phyloP scores from a whole-genome alignment of 1,140 invertebrate genomes.

The Tetramorium simillimum region DNA sequence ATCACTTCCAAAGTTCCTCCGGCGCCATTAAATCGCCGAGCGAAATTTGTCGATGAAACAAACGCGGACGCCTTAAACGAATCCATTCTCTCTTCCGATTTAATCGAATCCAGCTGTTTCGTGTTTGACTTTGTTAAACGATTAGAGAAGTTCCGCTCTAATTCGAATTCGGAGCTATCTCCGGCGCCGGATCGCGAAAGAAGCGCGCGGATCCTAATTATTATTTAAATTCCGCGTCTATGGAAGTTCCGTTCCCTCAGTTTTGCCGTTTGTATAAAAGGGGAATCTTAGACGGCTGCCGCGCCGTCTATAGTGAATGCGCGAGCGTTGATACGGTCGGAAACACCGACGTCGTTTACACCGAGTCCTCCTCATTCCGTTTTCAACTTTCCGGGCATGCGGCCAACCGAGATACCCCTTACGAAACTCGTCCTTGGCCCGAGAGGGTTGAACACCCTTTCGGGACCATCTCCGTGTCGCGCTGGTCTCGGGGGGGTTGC shows the following conservation, averaged over 20 bases:
- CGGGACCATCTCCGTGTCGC: slow-evolving; percentile 44
- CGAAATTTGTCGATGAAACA: slow-evolving; percentile 31
- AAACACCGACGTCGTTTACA: slow-evolving; percentile 61
- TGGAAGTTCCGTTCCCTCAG: background rate
- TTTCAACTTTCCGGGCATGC: slow-evolving; percentile 70
- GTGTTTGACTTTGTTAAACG: slow-evolving; percentile 33
- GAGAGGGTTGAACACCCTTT: slow-evolving; percentile 51
- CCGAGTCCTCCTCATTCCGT: slow-evolving; percentile 48
- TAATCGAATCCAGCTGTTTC: slow-evolving; percentile 31
- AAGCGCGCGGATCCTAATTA: slow-evolving; percentile 56
- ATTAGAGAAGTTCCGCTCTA: slow-evolving; percentile 41
- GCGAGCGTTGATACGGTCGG: slow-evolving; percentile 38
- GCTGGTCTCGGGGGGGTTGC: slow-evolving; percentile 12
- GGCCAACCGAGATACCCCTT: slow-evolving; percentile 73
- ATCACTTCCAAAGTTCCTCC: background rate
- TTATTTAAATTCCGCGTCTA: slow-evolving; percentile 56
- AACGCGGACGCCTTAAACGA: slow-evolving; percentile 1
- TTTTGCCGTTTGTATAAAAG: background rate
- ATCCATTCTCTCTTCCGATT: background rate
- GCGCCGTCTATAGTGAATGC: slow-evolving; percentile 27
- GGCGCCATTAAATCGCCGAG: background rate
- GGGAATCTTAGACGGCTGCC: background rate
- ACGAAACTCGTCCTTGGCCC: slow-evolving; percentile 56
- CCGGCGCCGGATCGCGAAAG: background rate
- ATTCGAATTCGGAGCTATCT: slow-evolving; percentile 1